Base-by-base conservation (phyloP, 92 coral and sea anemone species). In the Pocillopora meandrina region DNA sequence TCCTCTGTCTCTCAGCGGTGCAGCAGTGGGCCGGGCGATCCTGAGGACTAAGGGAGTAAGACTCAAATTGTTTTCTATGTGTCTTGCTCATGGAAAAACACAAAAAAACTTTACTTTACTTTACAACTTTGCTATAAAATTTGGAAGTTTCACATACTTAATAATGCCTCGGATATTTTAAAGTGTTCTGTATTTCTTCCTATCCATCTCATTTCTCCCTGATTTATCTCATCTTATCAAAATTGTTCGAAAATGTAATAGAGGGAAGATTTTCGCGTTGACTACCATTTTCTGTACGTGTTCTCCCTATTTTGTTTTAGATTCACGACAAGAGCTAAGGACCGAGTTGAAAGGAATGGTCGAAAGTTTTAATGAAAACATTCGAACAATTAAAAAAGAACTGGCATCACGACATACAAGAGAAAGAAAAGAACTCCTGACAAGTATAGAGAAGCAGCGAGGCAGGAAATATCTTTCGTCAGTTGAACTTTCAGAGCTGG, bases 371-470 rank as follows among this genome's bases (percentile, higher is more conserved):
- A 58, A 69, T 9, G 33, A 35, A 47, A 81, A 70, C 70, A 81
- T 81, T 10, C 62, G 21, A n/a, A 34, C 49, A 52, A 71, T 81
- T 18, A 70, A 71, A 69, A 19, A 55, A 23, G 21, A 52, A 33
- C n/a, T 71, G 75, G 66, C 58, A 18, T 10, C 35, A 26, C 18
- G 69, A 57, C 85, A 81, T 34, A 42, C 20, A 57, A 71, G 19
- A 36, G 85, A 81, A 71, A 81, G 77, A 60, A 81, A 60, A 20
- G 2, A 36, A 23, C 57, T 81, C 16, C 5, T 81, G 16, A 56
- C 14, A 55, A 57, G 12, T 20, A 70, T 12, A 58, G 57, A n/a
- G 70, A 52, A 56, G 21, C 34, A 71, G 23, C 61, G 42, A 33
- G 35, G 68, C 10, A 34, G 21, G 56, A 71, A 81, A 56, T 70